Conservation (phyloP, 2,888 invertebrate genomes). For the Trypoxylon attenuatum region DNA sequence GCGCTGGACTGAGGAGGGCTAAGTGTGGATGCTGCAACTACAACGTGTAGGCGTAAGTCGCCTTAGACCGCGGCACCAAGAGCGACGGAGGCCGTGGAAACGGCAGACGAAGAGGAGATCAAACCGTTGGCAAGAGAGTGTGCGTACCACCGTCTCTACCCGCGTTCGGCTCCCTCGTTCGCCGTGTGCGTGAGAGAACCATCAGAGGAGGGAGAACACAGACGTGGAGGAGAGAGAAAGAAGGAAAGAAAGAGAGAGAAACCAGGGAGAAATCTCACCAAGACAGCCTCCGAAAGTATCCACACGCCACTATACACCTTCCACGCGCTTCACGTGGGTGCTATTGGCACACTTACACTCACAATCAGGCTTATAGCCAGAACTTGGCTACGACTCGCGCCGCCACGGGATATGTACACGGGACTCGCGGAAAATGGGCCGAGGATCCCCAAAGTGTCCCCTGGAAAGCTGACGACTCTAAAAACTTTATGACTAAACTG, state of each 20-base stretch:
- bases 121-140: slow-evolving; percentile 5
- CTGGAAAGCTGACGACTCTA: background rate
- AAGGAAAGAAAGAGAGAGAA: slow-evolving; percentile 19
- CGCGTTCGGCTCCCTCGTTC: slow-evolving; percentile 21
- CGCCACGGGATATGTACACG: background rate
- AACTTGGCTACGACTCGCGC: background rate
- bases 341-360: slow-evolving; percentile 54
- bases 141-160: slow-evolving; percentile 9
- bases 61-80: slow-evolving; percentile 60
- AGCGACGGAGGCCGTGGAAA: slow-evolving; percentile 45
- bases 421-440: background rate
- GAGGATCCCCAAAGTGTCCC: background rate
- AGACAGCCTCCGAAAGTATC: slow-evolving; percentile 22
- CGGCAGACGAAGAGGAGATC: slow-evolving; percentile 33
- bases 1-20: slow-evolving; percentile 73
- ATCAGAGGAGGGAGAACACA: background rate
- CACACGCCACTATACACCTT: slow-evolving; percentile 25
- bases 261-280: slow-evolving; percentile 38
- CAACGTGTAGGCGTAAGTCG: slow-evolving; percentile 72
- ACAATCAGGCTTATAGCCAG: slow-evolving; percentile 4
- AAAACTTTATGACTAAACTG: background rate
- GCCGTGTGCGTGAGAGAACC: slow-evolving; percentile 12
- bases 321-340: slow-evolving; percentile 50
- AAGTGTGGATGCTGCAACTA: slow-evolving; percentile 73
- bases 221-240: slow-evolving; percentile 16